Conservation (phyloP, 2,797 vertebrate species). For the Peromyscus eremicus region DNA sequence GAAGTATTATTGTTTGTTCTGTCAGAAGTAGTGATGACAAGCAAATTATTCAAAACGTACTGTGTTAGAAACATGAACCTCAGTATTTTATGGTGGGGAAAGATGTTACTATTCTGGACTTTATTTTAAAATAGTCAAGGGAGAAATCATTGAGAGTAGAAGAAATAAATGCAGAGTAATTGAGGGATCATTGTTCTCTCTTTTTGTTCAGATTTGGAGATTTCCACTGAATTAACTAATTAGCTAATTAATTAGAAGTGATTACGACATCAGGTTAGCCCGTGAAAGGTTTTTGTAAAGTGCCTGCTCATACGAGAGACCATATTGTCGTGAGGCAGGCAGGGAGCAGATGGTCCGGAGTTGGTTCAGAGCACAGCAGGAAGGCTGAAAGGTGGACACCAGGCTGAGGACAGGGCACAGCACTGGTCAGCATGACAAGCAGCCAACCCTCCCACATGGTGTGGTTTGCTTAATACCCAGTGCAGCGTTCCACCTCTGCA, state of each 20-base stretch:
- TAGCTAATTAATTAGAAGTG: not conserved
- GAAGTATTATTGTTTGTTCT: not conserved
- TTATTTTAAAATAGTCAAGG: conserved; percentile 47
- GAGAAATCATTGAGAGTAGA: not conserved
- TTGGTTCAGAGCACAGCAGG: not conserved
- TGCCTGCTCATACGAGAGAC: not conserved
- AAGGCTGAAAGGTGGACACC: not conserved
- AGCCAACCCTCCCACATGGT: not conserved
- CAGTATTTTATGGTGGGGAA: not conserved
- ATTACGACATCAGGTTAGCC: not conserved
- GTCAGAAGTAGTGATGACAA: not conserved
- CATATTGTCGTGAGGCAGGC: not conserved
- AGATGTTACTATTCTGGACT: not conserved
- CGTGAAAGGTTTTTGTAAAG: not conserved
- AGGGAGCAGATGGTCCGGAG: not conserved
- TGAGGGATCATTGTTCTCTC: not conserved
- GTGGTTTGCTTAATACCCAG: not conserved
- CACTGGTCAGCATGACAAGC: not conserved
- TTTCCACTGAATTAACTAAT: not conserved
- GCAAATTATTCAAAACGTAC: not conserved
- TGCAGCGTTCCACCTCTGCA: not conserved
- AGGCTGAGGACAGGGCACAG: not conserved
- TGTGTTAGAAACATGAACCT: not conserved
- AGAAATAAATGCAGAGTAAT: not conserved
- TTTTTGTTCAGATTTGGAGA: not conserved